Percentiles rank a stretch among this genome's conserved stretches.
These are phyloP conservation scores for Brachymystax lenok DNA, from an alignment of 2,797 vertebrate genomes.

Conservation along the genomic window DNA sequence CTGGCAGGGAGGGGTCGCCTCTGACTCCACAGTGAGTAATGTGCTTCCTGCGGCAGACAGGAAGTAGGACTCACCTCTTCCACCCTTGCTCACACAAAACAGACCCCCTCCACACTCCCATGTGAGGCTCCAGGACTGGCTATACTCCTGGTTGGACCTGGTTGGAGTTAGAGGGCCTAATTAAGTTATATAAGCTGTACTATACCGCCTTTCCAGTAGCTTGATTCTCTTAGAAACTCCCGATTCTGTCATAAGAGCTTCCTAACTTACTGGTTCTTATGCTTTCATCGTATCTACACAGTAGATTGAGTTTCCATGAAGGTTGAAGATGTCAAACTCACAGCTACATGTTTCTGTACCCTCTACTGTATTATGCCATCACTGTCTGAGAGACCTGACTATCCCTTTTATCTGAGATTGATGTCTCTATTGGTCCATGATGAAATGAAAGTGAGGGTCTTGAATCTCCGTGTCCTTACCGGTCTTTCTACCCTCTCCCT, in stretches of 20 bases:
- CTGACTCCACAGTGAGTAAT: slow-evolving; percentile 16
- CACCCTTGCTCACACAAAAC: neutral
- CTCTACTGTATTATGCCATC: neutral
- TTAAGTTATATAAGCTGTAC: neutral
- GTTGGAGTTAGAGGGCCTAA: neutral
- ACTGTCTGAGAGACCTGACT: neutral
- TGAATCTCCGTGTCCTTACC: neutral
- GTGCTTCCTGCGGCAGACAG: slow-evolving; percentile 13
- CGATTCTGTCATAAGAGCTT: too few species aligned
- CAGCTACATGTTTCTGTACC: neutral
- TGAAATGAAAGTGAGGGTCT: neutral
- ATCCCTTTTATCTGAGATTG: neutral
- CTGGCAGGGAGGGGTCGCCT: slow-evolving; percentile 2
- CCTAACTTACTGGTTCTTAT: too few species aligned
- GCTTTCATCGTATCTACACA: too few species aligned
- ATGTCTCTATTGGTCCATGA: neutral
- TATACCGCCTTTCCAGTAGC: neutral
- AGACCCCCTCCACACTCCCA: too few species aligned
- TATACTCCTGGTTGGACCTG: neutral
- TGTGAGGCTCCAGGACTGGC: neutral
- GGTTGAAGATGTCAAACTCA: neutral
- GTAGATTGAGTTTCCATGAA: neutral
- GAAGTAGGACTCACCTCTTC: slow-evolving; percentile 14
- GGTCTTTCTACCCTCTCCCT: neutral
- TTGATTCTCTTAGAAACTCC: neutral